Evolutionary conservation across 2,888 invertebrate genomes (phyloP), one percentile per base, ranked within the genome.

Genomic region (Phytoseiulus persimilis): DNA sequence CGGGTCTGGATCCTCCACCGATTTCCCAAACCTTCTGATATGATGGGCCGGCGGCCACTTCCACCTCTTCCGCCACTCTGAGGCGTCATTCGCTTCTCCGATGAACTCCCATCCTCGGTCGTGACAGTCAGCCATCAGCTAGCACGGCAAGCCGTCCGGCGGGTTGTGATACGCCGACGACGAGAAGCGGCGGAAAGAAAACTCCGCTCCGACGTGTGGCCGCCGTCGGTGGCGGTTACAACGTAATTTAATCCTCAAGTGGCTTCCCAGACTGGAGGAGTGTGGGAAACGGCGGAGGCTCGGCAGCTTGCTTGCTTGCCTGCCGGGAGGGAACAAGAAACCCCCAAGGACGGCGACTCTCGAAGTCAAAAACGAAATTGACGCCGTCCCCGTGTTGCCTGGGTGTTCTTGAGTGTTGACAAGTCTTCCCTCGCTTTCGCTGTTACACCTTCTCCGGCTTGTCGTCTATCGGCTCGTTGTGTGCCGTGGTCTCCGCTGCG

Each of bases 231-330:
- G 33, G 87, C 87, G n/a, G 45, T 83, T 31, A 83, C 87, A 45
- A 87, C 87, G 87, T 87, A 87, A 87, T 87, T 87, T 87, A 87
- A 87, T 87, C 87, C 87, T 87, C 87, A 87, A 87, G 87, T 87
- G 87, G 87, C 87, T 33, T 87, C 33, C 33, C 18, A 65, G 11
- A 2, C 23, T 33, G 87, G 33, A 45, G 87, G 33, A 39, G 87
- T 87, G 32, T 83, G 31, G 32, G 45, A 33, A n/a, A 87, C 87
- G 87, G 33, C 3, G 31, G 3, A 45, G n/a, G 87, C 9, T 87
- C 65, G 65, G 23, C 28, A 65, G 65, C 18, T 23, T 23, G 65
- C 65, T 2, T 1, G 18, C 65, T 3, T 2, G 65, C 23, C 18
- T 14, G 65, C 23, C 28, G 18, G 65, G 14, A 28, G 65, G 65